Conservation (phyloP, 2,797 vertebrate species). For the Phrynocephalus vlangalii region DNA sequence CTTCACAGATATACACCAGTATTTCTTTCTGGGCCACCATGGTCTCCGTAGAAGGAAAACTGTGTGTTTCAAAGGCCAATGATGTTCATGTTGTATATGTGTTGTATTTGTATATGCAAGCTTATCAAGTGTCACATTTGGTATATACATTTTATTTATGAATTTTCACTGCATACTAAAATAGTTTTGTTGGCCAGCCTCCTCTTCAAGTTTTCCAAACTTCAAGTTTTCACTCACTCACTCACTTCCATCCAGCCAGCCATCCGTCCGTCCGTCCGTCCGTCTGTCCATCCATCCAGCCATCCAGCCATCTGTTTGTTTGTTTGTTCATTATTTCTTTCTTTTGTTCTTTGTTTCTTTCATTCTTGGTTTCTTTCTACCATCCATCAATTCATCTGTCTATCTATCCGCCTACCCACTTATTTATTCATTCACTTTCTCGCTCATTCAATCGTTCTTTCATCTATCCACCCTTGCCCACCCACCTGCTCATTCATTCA, state of each 20-base stretch:
- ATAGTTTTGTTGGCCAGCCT: not conserved
- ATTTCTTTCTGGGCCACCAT: not conserved
- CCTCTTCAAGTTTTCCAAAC: not conserved
- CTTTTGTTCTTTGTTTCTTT: not conserved
- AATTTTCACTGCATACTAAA: not conserved
- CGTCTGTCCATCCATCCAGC: no score
- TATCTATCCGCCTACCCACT: not conserved
- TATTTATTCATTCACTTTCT: not conserved
- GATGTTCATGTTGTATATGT: not conserved
- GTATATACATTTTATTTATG: not conserved
- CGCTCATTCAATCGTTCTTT: not conserved
- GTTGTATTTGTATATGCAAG: no score
- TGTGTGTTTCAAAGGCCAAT: not conserved
- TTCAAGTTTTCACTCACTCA: no score
- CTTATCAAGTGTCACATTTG: no score
- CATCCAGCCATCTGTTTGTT: no score
- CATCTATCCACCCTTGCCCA: not conserved
- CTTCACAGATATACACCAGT: no score
- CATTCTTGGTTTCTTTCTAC: not conserved
- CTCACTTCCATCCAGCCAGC: no score
- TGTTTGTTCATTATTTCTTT: no score
- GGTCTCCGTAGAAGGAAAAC: no score
- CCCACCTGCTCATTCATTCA: no score
- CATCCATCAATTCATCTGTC: not conserved
- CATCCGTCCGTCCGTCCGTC: no score